Evolutionary conservation across 2,888 invertebrate species (phyloP).

Genomic region (Cephonodes hylas): DNA sequence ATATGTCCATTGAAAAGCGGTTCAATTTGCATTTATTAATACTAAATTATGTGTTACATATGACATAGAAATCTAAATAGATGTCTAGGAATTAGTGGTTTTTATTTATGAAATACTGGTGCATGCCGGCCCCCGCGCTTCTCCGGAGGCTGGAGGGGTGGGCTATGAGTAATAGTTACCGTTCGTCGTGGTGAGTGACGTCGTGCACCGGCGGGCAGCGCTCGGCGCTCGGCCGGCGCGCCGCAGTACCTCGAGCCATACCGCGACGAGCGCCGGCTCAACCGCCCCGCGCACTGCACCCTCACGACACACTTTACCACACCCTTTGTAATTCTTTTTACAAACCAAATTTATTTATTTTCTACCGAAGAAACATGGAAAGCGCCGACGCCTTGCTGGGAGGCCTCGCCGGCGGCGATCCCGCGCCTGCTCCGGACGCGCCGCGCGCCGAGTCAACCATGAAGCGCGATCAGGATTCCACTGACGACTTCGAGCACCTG

Average conservation of each 20-base stretch:
- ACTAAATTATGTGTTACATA: not conserved
- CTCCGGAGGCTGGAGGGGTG: slow-evolving; percentile 47
- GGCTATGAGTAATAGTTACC: slow-evolving; percentile 73
- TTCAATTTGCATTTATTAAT: not conserved
- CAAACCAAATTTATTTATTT: slow-evolving; percentile 36
- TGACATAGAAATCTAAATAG: not conserved
- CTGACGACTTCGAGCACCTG: slow-evolving; percentile 88
- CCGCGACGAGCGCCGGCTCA: slow-evolving; percentile 65
- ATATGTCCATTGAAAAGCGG: not conserved
- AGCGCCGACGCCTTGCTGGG: slow-evolving; percentile 59
- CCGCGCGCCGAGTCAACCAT: slow-evolving; percentile 37
- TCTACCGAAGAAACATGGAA: slow-evolving; percentile 52
- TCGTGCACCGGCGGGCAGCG: slow-evolving; percentile 54
- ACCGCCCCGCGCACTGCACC: slow-evolving; percentile 46
- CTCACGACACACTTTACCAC: slow-evolving; percentile 40
- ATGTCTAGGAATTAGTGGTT: too few relatives aligned
- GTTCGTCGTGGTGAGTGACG: slow-evolving; percentile 73
- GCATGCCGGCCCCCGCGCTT: slow-evolving; percentile 44
- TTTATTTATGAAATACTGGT: slow-evolving; percentile 32
- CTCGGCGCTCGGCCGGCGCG: slow-evolving; percentile 32
- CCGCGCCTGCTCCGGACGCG: slow-evolving; percentile 28
- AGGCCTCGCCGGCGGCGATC: slow-evolving; percentile 63
- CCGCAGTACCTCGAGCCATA: slow-evolving; percentile 55
- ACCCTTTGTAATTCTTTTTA: slow-evolving; percentile 58
- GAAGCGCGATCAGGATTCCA: slow-evolving; percentile 85